Evolutionary conservation across 1,140 invertebrate genomes (phyloP).

Genomic region (Contarinia nasturtii): DNA sequence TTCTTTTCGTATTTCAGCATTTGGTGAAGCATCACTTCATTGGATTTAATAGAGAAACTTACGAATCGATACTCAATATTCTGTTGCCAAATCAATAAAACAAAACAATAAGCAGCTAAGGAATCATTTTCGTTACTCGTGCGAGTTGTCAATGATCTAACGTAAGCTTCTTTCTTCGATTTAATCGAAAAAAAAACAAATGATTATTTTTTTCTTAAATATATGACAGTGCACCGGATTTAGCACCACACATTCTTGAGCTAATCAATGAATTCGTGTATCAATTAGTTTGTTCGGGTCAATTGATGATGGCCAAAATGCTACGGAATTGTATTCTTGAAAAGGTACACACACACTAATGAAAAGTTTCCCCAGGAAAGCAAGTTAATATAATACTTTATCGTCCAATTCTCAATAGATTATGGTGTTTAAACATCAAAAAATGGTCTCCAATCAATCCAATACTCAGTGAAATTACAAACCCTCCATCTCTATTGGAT

Average conservation of each 20-base stretch:
- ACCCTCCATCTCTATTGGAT: conserved; percentile 47
- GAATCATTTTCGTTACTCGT: conserved; percentile 80
- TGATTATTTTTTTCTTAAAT: too few relatives aligned
- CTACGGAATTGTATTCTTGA: conserved; percentile 78
- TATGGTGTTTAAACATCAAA: conserved; percentile 17
- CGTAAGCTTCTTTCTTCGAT: conserved; percentile 66
- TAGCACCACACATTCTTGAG: conserved; percentile 52
- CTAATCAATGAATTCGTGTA: conserved; percentile 81
- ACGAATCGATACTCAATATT: conserved; percentile 58
- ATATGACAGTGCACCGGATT: conserved; percentile 62
- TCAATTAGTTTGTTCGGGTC: conserved; percentile 65
- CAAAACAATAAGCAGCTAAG: conserved; percentile 58
- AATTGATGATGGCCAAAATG: conserved; percentile 74
- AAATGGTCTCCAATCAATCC: conserved; percentile 3
- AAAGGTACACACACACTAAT: conserved; percentile 35
- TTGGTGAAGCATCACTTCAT: conserved; percentile 86
- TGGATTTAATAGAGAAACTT: conserved; percentile 71
- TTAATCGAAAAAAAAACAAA: too few relatives aligned
- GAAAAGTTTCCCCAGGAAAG: too few relatives aligned
- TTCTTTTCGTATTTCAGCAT: conserved; percentile 23
- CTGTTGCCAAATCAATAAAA: conserved; percentile 45
- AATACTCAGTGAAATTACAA: conserved; percentile 1
- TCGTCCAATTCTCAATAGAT: conserved; percentile 6
- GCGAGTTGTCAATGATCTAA: conserved; percentile 80
- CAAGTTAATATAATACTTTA: too few relatives aligned